Evolutionary conservation across 2,113 vertebrate species (phyloP).

Genomic region (Vidua macroura): DNA sequence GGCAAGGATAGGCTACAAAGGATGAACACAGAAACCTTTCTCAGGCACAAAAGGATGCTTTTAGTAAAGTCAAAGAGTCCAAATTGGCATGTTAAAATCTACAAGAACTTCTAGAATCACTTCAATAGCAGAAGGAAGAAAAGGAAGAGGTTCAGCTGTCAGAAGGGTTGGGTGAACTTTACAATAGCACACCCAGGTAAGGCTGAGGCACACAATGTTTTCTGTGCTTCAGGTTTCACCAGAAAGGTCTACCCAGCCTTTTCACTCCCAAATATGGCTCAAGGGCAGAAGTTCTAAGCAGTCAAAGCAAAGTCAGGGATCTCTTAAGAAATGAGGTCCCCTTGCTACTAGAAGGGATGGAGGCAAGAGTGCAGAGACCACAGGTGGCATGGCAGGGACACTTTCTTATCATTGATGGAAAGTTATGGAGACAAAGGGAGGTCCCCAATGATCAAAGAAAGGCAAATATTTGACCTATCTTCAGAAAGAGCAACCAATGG

Average conservation of each 20-base stretch:
- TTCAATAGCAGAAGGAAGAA: not conserved
- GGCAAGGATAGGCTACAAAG: not conserved
- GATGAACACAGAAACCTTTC: fast-evolving
- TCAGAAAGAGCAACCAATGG: not conserved
- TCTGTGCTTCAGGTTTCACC: not conserved
- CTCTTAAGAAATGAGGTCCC: not conserved
- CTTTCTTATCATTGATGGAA: not conserved
- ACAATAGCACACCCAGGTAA: not conserved
- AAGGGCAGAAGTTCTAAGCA: not conserved
- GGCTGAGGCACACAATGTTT: not conserved
- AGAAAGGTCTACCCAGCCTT: not conserved
- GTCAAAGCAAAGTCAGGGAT: not conserved
- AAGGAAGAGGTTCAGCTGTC: not conserved
- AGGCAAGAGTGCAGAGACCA: not conserved
- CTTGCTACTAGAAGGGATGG: not conserved
- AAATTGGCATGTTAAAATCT: not conserved
- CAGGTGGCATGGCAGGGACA: not conserved
- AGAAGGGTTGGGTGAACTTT: not conserved
- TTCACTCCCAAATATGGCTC: not conserved
- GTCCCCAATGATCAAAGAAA: not conserved
- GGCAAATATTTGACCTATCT: not conserved
- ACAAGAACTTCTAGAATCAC: not conserved
- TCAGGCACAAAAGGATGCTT: not conserved
- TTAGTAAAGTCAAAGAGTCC: not conserved
- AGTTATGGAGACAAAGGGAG: not conserved